Evolutionary conservation across 2,113 vertebrate species (phyloP), one percentile per base, ranked within the genome.

Genomic region (Xyliphius kryptos): DNA sequence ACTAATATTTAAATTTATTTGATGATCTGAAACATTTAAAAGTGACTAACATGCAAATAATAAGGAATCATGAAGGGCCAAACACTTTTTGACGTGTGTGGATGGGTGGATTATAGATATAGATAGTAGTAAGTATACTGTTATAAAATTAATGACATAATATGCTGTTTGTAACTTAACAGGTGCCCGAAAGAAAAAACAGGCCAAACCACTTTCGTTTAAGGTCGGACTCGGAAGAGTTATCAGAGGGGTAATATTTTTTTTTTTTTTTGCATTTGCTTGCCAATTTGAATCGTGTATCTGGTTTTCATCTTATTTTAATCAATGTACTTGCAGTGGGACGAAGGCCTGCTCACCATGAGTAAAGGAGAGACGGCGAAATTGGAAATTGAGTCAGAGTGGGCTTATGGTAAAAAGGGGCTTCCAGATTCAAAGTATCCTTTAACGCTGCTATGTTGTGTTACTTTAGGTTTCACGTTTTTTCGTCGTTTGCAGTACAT

Each of bases 381-480:
- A n/a, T 58, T 99, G 74, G 93, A 95, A 76, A 98, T 99, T 0
- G 92, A 98, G 71, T 79, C 95, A 0, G 95, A 98, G 76, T 98
- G 96, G 95, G 94, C 88, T 0, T 98, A 99, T 0, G 96, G 96
- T 21, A 95, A 82, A 81, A 99, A 97, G 70, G 96, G 96, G 3
- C 78, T 93, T 62, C 93, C 95, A 0, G 94, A 98, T 0, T 89
- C 91, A 13, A 98, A 99, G 94, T 97, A 99, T 98, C 96, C 92
- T 97, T 91, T 75, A 9, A 41, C 2, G 13, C 14, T 14, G 5
- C 26, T 32, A 6, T 32, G 26, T 32, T 32, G 26, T 32, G 7
- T 6, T 32, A 2, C 4, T 32, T 32, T 32, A 32, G 7, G n/a
- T n/a, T n/a, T n/a, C n/a, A n/a, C n/a, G n/a, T n/a, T n/a, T n/a